Percentiles rank a stretch among this genome's conserved stretches.
Evolutionary conservation across 2,888 invertebrate genomes (phyloP).

Genomic region (Drosophila parthenogenetica): DNA sequence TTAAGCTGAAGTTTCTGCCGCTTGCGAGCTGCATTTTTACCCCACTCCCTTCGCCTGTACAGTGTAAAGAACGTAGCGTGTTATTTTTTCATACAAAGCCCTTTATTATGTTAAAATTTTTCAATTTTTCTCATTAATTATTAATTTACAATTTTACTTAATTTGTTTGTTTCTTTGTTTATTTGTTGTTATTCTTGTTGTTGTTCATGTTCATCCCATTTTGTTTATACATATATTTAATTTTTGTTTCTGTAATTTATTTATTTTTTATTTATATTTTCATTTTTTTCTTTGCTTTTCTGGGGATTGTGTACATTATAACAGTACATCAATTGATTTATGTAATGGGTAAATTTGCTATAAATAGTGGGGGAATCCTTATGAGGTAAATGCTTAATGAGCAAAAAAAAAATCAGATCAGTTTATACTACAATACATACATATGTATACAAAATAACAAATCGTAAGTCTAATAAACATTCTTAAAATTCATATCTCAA

Average conservation of each 20-base stretch:
- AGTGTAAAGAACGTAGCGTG: too few species aligned
- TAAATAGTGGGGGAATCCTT: conserved; percentile 77
- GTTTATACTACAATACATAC: conserved; percentile 69
- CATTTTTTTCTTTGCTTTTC: conserved; percentile 29
- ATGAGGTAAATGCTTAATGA: conserved; percentile 78
- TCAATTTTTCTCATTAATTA: conserved; percentile 71
- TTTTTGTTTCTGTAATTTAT: conserved; percentile 27
- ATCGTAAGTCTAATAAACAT: conserved; percentile 78
- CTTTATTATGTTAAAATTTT: conserved; percentile 80
- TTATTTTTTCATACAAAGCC: conserved; percentile 77
- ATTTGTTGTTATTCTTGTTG: conserved; percentile 23
- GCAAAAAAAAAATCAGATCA: conserved; percentile 75
- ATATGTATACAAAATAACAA: conserved; percentile 80
- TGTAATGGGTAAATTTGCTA: conserved; percentile 77
- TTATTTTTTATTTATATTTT: too few species aligned
- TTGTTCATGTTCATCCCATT: conserved; percentile 20
- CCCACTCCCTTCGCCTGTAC: too few species aligned
- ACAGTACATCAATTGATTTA: conserved; percentile 73
- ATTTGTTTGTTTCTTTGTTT: conserved; percentile 35
- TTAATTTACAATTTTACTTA: conserved; percentile 73
- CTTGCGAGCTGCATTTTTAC: too few species aligned
- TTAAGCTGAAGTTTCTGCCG: too few species aligned
- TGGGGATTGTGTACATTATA: conserved; percentile 66
- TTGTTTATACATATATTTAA: conserved; percentile 20
- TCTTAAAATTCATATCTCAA: conserved; percentile 80